Evolutionary conservation across 2,888 invertebrate species (phyloP).

Genomic region (Argynnis bischoffii): DNA sequence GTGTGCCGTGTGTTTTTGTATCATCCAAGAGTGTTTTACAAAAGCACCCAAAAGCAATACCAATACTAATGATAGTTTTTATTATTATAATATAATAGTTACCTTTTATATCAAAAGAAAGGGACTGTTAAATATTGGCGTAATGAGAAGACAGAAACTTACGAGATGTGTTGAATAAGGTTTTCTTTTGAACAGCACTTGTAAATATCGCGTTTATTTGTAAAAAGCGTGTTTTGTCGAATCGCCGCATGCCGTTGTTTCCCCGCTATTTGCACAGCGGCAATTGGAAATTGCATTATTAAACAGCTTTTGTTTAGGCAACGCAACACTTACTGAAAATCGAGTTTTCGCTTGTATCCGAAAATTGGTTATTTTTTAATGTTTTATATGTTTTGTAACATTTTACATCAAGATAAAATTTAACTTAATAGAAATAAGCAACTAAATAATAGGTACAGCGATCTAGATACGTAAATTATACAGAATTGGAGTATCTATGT

Average conservation of each 20-base stretch:
- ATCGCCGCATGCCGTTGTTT: conserved; percentile 57
- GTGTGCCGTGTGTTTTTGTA: too few relatives aligned
- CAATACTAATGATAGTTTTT: too few relatives aligned
- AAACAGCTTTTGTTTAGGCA: conserved; percentile 79
- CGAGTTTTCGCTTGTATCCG: conserved; percentile 42
- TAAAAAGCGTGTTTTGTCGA: conserved; percentile 42
- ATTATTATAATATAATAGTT: too few relatives aligned
- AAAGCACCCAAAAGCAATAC: too few relatives aligned
- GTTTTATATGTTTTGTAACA: conserved; percentile 10
- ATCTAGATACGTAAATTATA: too few relatives aligned
- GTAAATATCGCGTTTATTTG: conserved; percentile 26
- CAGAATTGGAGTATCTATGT: too few relatives aligned
- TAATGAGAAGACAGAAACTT: conserved; percentile 2
- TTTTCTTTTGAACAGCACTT: conserved; percentile 3
- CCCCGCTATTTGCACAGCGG: conserved; percentile 77
- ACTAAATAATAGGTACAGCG: too few relatives aligned
- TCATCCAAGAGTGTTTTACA: too few relatives aligned
- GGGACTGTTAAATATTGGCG: neutral
- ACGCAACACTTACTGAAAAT: conserved; percentile 69
- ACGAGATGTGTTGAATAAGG: conserved; percentile 5
- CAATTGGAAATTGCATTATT: conserved; percentile 83
- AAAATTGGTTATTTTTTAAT: conserved; percentile 44
- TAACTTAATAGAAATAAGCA: too few relatives aligned
- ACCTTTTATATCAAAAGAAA: too few relatives aligned
- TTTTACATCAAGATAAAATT: too few relatives aligned